Evolutionary conservation across 2,113 vertebrate species (phyloP).

Genomic region (Ophiodon elongatus): DNA sequence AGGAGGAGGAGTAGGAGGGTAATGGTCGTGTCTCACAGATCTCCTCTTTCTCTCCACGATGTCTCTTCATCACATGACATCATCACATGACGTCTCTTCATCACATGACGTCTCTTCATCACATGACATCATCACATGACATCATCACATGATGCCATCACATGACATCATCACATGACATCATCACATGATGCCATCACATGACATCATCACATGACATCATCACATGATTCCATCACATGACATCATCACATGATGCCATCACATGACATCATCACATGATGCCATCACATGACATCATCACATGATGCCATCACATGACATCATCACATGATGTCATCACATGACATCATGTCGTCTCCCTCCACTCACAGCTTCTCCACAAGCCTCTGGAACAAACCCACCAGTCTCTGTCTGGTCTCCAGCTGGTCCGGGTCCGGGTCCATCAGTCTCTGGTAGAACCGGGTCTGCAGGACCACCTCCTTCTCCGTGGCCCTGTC

Average conservation of each 20-base stretch:
- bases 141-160: neutral
- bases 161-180: too few species aligned
- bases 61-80: too few species aligned
- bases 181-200: neutral
- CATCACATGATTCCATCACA: too few species aligned
- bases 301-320: too few species aligned
- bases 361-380: constrained; percentile 49
- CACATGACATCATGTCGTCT: neutral
- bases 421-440: constrained; percentile 40
- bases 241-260: neutral
- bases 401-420: constrained; percentile 51
- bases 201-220: too few species aligned
- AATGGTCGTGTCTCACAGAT: too few species aligned
- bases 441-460: constrained; percentile 28
- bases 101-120: neutral
- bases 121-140: too few species aligned
- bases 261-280: too few species aligned
- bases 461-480: constrained; percentile 16
- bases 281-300: neutral
- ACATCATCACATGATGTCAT: too few species aligned
- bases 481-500: constrained; percentile 51
- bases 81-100: too few species aligned
- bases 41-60: too few species aligned
- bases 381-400: constrained; percentile 58
- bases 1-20: too few species aligned